Evolutionary conservation across 2,113 vertebrate genomes (phyloP).

Genomic region (Chaenocephalus aceratus): DNA sequence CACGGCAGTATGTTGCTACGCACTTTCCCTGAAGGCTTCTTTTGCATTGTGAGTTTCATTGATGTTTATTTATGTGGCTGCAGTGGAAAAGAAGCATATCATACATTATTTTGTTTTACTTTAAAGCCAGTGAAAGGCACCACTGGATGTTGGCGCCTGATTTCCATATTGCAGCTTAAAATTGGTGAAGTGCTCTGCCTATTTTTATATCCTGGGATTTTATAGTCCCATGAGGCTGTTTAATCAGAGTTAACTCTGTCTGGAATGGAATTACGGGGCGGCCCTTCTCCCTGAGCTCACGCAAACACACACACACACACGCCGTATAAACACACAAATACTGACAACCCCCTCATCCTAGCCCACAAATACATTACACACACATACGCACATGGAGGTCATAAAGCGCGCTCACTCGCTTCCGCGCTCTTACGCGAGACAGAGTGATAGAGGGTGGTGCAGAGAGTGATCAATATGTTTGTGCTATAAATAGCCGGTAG

Average conservation of each 20-base stretch:
- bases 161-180: constrained; percentile 48
- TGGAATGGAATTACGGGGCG: constrained; percentile 67
- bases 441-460: constrained; percentile 77
- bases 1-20: not conserved
- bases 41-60: constrained; percentile 33
- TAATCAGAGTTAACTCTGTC: constrained; percentile 77
- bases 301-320: constrained; percentile 3
- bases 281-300: constrained; percentile 25
- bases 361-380: not conserved
- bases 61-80: constrained; percentile 32
- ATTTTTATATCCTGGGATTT: constrained; percentile 68
- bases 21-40: constrained; percentile 21
- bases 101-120: constrained; percentile 34
- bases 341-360: not conserved
- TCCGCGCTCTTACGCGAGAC: constrained; percentile 51
- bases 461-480: constrained; percentile 84
- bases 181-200: constrained; percentile 48
- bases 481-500: constrained; percentile 82
- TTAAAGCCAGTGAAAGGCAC: constrained; percentile 23
- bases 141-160: constrained; percentile 12
- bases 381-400: constrained; percentile 16
- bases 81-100: constrained; percentile 38
- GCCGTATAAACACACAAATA: constrained; percentile 7
- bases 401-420: constrained; percentile 43
- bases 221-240: constrained; percentile 69